These are phyloP conservation scores for Aeoliscus strigatus DNA, from an alignment of 2,797 vertebrate genomes.

Conservation along the genomic window DNA sequence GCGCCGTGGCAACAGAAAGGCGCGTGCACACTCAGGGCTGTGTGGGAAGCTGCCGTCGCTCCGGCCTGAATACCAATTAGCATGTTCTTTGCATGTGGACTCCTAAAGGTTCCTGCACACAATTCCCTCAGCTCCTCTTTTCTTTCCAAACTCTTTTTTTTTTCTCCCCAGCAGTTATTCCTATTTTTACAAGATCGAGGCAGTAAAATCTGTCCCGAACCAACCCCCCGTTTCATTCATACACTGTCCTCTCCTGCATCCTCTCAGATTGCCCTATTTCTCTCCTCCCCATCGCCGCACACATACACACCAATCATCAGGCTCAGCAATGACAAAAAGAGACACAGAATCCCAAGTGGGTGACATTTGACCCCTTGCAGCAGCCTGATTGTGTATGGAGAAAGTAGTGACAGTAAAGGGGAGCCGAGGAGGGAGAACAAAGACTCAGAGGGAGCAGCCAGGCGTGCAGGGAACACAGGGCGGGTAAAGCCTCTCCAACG, in stretches of 20 bases:
- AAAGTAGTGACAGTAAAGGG: constrained; percentile 19
- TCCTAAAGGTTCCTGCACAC: constrained; percentile 56
- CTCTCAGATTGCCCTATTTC: constrained; percentile 12
- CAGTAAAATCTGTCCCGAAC: constrained; percentile 34
- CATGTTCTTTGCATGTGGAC: constrained; percentile 67
- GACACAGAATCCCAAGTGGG: constrained; percentile 50
- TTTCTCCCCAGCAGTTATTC: constrained; percentile 28
- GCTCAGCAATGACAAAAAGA: constrained; percentile 57
- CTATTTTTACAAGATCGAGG: constrained; percentile 46
- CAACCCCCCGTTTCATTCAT: constrained; percentile 29
- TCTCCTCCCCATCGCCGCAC: not conserved
- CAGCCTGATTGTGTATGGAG: constrained; percentile 40
- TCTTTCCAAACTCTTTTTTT: constrained; percentile 49
- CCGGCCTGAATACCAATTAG: constrained; percentile 68
- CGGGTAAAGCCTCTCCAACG: constrained; percentile 20
- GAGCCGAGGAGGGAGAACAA: constrained; percentile 7
- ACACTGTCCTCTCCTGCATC: constrained; percentile 25
- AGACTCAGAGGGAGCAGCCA: constrained; percentile 39
- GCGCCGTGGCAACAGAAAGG: constrained; percentile 45
- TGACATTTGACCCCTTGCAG: constrained; percentile 59
- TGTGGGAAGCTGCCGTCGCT: constrained; percentile 59
- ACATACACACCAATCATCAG: constrained; percentile 33
- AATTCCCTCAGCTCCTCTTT: constrained; percentile 40
- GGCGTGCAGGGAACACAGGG: constrained; percentile 42
- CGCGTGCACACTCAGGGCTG: constrained; percentile 25